Base-by-base conservation (phyloP, 1,140 invertebrate species). In the Vanessa tameamea region DNA sequence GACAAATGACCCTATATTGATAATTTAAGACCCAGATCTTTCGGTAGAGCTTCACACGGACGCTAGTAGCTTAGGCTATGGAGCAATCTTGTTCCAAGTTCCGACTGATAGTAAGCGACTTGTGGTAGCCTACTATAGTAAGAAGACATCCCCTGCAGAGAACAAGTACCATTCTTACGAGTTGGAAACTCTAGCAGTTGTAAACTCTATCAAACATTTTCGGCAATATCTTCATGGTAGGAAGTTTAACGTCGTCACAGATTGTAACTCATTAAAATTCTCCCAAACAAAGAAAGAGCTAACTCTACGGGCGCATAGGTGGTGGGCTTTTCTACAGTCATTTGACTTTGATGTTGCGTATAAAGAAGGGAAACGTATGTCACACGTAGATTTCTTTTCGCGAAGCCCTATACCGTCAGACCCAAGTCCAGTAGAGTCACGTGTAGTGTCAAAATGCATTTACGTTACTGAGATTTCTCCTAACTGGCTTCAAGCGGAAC, bases 251-350 rank as follows among this genome's bases (percentile, higher is more conserved):
- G 20, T 20, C 20, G 20, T 20, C 1, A 20, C 20, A 20, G 20
- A 20, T 20, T 20, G 20, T 20, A 20, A 20, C 20, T 20, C 20
- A 20, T 20, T 20, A 20, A 50, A 50, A 50, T 50, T 6, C 15
- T 50, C 48, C 15, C 48, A 86, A 87, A 50, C 48, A 13, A 50
- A 50, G 15, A 50, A 50, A 14, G 48, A 50, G 48, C 48, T 50
- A 11, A 50, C 48, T 50, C 48, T 14, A 13, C 48, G 11, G 48
- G 48, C 48, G 7, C 48, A 50, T 50, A 50, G 48, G 15, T 50
- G 12, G 48, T 50, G 48, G 48, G 12, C 48, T 14, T 50, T 50
- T 50, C 48, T 50, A 50, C 48, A 50, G 48, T 50, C 48, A 50
- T 50, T 50, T 50, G 48, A 50, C 15, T 50, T 50, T 50, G 48